Base-by-base conservation (phyloP, 2,888 invertebrate species). In the Tenthredo mesomela region DNA sequence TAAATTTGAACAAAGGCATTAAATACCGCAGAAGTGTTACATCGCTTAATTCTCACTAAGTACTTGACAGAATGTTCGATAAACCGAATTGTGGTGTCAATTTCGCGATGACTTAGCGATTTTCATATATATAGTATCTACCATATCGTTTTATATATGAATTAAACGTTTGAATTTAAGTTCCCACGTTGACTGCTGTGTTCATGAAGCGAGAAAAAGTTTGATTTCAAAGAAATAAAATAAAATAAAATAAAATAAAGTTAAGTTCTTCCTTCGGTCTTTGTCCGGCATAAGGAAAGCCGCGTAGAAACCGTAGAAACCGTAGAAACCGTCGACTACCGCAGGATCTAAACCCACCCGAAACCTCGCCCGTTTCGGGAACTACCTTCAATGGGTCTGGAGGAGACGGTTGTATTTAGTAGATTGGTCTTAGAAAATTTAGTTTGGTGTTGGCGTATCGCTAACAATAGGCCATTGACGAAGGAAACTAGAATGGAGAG, bases 401-500 rank as follows among this genome's bases (percentile, higher is more conserved):
- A 61, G 61, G 21, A 80, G 80, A 61, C 58, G 80, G 61, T 37
- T 61, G 58, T 61, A 12, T 58, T 61, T 65, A 47, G 82, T 67
- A 82, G 37, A 67, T 82, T 67, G 82, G 70, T 70, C 43, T 82
- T 47, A 50, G 82, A 70, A 67, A 82, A 50, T 82, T 82, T 82
- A 43, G 82, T 82, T 47, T 47, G 67, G 67, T 82, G 82, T 50
- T 82, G 67, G 70, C 82, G 82, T 82, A 82, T 82, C 82, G 67
- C 43, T 82, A 82, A 82, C 82, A 82, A 82, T 67, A 47, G 47
- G 9, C 82, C 82, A 82, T 82, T 82, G 82, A 70, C 82, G 82
- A 65, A 65, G 82, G 37, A 50, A 67, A 43, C 67, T 82, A 67
- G 43, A 82, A 67, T 82, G 70, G 82, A 82, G 82, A 40, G 70